phyloP scores from a whole-genome alignment of 2,888 invertebrate species.

The Chrysopilus asiliformis region DNA sequence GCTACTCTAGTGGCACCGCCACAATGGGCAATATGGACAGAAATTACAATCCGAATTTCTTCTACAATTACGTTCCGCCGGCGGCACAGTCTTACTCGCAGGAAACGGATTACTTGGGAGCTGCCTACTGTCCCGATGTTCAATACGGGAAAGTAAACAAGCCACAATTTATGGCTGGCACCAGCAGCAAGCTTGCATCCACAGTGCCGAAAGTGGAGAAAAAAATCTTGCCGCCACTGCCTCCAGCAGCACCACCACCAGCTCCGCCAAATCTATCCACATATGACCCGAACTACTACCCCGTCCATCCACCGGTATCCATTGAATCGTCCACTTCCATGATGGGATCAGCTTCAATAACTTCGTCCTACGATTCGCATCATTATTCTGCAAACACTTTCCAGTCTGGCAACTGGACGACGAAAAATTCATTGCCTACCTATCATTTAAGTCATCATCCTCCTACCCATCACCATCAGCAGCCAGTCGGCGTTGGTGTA shows the following conservation, averaged over 20 bases:
- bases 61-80: conserved; percentile 15
- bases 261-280: conserved; percentile 1
- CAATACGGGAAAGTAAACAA: neutral
- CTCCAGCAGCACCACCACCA: neutral
- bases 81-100: conserved; percentile 13
- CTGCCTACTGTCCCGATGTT: conserved; percentile 1
- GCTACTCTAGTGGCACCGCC: neutral
- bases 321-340: too few species aligned
- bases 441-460: conserved; percentile 1
- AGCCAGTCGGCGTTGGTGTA: too few species aligned
- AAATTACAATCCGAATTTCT: conserved; percentile 13
- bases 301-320: too few species aligned
- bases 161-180: neutral
- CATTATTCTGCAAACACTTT: conserved; percentile 1
- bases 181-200: neutral
- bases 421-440: neutral
- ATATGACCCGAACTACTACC: too few species aligned
- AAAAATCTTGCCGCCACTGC: neutral
- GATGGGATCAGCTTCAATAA: too few species aligned
- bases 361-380: conserved; percentile 2
- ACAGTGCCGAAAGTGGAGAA: neutral
- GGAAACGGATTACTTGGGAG: conserved; percentile 16
- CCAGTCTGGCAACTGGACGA: conserved; percentile 1
- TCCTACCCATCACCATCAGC: too few species aligned
- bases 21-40: neutral